Evolutionary conservation across 2,113 vertebrate species (phyloP).

Genomic region (Conger conger): DNA sequence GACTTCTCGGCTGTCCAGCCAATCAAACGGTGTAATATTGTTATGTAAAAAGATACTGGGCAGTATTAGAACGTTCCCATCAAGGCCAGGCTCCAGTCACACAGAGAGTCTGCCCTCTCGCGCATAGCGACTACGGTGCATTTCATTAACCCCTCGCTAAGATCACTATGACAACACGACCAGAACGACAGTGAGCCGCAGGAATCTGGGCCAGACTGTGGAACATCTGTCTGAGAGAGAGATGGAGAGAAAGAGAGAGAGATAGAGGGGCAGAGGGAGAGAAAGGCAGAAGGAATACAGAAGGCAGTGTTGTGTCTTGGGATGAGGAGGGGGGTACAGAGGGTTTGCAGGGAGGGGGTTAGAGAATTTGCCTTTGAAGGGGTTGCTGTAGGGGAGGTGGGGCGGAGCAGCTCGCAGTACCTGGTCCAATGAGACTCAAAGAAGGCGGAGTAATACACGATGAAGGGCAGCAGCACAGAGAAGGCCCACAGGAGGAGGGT

Average conservation of each 20-base stretch:
- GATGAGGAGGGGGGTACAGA: constrained; percentile 11
- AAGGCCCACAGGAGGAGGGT: constrained; percentile 92
- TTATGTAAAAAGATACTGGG: neutral
- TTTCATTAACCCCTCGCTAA: constrained; percentile 66
- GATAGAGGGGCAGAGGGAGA: constrained; percentile 31
- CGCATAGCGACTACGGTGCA: constrained; percentile 56
- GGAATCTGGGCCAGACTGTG: constrained; percentile 17
- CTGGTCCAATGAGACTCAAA: constrained; percentile 96
- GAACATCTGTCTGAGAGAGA: constrained; percentile 24
- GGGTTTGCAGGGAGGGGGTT: neutral
- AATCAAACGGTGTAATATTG: neutral
- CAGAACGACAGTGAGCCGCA: constrained; percentile 19
- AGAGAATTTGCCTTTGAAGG: neutral
- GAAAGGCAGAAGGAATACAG: neutral
- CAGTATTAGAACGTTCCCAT: neutral
- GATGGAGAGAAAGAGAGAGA: constrained; percentile 17
- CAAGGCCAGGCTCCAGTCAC: neutral
- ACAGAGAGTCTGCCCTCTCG: constrained; percentile 42
- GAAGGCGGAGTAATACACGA: constrained; percentile 93
- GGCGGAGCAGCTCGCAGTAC: constrained; percentile 58
- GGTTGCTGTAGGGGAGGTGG: neutral
- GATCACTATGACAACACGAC: constrained; percentile 78
- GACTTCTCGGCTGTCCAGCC: neutral
- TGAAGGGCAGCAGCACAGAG: constrained; percentile 88
- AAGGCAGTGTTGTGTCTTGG: constrained; percentile 27